These are phyloP conservation scores for Neolamprologus sp. DNA, from an alignment of 2,113 vertebrate species.

Conservation along the genomic window DNA sequence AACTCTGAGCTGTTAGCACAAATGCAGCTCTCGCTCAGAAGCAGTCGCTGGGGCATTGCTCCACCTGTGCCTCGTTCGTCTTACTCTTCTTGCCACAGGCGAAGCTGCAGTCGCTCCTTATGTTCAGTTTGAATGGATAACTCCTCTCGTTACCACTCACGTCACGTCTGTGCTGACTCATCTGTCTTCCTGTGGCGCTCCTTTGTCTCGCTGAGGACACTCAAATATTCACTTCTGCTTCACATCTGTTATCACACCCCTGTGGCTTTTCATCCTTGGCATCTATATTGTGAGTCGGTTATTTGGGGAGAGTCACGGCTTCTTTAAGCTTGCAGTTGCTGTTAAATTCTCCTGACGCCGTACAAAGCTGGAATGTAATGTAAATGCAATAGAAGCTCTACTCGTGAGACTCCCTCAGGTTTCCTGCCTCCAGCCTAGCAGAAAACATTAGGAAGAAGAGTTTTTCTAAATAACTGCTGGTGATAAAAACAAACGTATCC, in stretches of 20 bases:
- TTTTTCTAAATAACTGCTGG: not conserved
- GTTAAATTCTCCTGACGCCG: not conserved
- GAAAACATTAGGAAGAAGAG: not conserved
- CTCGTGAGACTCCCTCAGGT: not conserved
- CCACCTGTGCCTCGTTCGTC: not conserved
- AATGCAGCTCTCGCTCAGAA: not conserved
- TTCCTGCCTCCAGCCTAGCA: not conserved
- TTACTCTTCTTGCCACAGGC: not conserved
- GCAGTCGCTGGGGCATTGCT: not conserved
- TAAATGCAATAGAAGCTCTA: not conserved
- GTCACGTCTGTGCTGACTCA: constrained; percentile 11
- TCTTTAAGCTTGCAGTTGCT: not conserved
- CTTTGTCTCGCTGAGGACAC: not conserved
- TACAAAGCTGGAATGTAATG: not conserved
- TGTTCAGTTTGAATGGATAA: constrained; percentile 12
- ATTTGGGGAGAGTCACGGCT: not conserved
- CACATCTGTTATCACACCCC: not conserved
- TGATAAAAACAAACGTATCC: not conserved
- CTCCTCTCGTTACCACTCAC: not conserved
- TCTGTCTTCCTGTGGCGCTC: not conserved
- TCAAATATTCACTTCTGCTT: not conserved
- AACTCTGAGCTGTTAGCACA: not conserved
- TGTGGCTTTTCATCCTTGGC: not conserved
- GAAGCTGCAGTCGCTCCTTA: not conserved
- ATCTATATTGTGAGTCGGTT: not conserved